Percentiles rank a stretch among this genome's conserved stretches.
These are phyloP conservation scores for Amia ocellicauda DNA, from an alignment of 2,113 vertebrate genomes.

Conservation along the genomic window DNA sequence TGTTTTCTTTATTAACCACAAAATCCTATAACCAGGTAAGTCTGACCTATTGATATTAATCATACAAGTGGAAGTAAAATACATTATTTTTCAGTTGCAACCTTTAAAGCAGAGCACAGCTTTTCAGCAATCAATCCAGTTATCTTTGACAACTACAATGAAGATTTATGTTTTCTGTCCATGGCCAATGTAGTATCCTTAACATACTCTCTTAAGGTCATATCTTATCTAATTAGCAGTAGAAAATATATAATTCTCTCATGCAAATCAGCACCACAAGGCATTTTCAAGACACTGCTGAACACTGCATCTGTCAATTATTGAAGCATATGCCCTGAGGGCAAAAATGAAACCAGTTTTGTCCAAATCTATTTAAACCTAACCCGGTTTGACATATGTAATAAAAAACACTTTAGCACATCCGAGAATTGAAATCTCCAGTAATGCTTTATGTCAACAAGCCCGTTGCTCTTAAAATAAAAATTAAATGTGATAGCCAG, in stretches of 20 bases:
- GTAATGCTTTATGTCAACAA: constrained; percentile 6
- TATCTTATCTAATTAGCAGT: constrained; percentile 26
- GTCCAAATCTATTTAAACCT: constrained; percentile 11
- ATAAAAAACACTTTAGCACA: not conserved
- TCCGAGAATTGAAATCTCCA: not conserved
- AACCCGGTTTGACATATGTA: not conserved
- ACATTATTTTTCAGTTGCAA: constrained; percentile 14
- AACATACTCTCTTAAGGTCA: constrained; percentile 24
- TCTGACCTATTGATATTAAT: constrained; percentile 20
- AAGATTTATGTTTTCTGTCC: constrained; percentile 13
- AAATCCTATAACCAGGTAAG: constrained; percentile 1
- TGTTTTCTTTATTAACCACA: not conserved
- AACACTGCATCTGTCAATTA: constrained; percentile 8
- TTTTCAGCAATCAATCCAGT: constrained; percentile 13
- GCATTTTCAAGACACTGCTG: not conserved
- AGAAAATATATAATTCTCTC: constrained; percentile 30
- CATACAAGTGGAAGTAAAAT: constrained; percentile 10
- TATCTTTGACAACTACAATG: constrained; percentile 3
- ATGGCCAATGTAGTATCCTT: not conserved
- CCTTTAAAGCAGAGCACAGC: constrained; percentile 3
- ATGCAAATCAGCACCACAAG: constrained; percentile 23
- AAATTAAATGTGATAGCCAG: no score
- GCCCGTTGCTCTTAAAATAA: no score
- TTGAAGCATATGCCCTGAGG: not conserved
- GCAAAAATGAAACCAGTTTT: not conserved